A percentile compares a stretch with the other conserved stretches of the same genome.
phyloP scores from a whole-genome alignment of 2,113 vertebrate species.

The Zosterops japonicus region DNA sequence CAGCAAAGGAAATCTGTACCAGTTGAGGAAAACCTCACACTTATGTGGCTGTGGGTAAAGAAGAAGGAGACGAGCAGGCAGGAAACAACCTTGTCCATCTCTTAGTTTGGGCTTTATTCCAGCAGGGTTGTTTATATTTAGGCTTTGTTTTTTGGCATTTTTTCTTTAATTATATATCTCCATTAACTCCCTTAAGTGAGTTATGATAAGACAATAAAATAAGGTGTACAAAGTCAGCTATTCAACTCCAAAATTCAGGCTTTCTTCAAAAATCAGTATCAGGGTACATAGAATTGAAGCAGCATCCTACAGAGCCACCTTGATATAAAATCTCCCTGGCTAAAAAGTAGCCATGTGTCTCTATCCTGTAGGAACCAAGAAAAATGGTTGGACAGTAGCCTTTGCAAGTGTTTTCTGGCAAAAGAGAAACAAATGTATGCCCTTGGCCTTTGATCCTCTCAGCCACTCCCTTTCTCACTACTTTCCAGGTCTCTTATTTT shows the following conservation, averaged over 20 bases:
- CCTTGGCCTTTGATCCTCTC: background rate
- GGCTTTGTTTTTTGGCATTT: background rate
- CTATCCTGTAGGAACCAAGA: background rate
- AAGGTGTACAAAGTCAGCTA: background rate
- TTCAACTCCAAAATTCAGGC: background rate
- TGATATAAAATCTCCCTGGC: background rate
- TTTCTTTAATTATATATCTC: background rate
- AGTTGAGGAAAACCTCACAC: background rate
- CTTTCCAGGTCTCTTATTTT: background rate
- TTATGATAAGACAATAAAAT: background rate
- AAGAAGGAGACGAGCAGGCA: background rate
- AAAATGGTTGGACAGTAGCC: background rate
- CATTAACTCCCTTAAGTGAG: background rate
- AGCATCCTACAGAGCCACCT: background rate
- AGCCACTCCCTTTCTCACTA: background rate
- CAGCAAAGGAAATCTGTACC: background rate
- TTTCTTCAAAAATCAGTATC: background rate
- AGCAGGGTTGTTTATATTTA: background rate
- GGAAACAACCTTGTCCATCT: background rate
- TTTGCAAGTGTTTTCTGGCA: background rate
- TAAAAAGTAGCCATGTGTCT: background rate
- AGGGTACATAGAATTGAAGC: background rate
- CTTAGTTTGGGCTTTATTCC: background rate
- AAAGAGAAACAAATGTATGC: background rate
- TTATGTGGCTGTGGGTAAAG: background rate